Evolutionary conservation across 1,140 invertebrate species (phyloP), one percentile per base, ranked within the genome.

Genomic region (Drosophila fuyamai): DNA sequence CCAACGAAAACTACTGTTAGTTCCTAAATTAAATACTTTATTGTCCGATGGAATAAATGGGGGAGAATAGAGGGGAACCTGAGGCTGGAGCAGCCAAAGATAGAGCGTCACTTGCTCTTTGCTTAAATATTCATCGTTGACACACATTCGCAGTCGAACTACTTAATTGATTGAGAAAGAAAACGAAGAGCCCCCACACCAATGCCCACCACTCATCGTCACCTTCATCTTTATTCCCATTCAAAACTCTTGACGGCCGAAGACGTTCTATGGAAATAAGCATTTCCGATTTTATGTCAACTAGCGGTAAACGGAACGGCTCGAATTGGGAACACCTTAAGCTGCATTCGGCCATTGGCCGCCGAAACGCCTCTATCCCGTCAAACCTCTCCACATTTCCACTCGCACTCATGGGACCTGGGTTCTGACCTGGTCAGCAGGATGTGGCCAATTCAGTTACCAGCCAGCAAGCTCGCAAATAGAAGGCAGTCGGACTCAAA

Each of bases 231-330:
- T 65, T 57, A 84, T 84, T 83, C 80, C 82, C 75, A 88, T 88
- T 84, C 84, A 84, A 81, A 83, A 71, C 53, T 62, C 41, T 59
- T 57, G 71, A 29, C 48, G 50, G 56, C 59, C 36, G 32, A 29
- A 71, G 66, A 72, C 76, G 76, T 84, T 88, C 83, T 88, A 50
- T 75, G 71, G 58, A 89, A 88, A 79, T 78, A 67, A 76, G 63
- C 75, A 80, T 78, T 88, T 89, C 76, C 80, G 80, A 80, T 89
- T 88, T 83, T 71, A 78, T 88, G 84, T 88, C 84, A 88, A 44
- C 63, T 84, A 89, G 81, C 84, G 84, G 84, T 88, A 89, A 84
- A 88, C 51, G 27, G 50, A 72, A 86, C 83, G 73, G 65, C 73
- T 79, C 51, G 66, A 70, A 86, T 86, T 86, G 84, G 67, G 84